Percentiles rank a stretch among this genome's conserved stretches.
phyloP scores from a whole-genome alignment of 2,888 invertebrate genomes.

The Drosophila borealis region DNA sequence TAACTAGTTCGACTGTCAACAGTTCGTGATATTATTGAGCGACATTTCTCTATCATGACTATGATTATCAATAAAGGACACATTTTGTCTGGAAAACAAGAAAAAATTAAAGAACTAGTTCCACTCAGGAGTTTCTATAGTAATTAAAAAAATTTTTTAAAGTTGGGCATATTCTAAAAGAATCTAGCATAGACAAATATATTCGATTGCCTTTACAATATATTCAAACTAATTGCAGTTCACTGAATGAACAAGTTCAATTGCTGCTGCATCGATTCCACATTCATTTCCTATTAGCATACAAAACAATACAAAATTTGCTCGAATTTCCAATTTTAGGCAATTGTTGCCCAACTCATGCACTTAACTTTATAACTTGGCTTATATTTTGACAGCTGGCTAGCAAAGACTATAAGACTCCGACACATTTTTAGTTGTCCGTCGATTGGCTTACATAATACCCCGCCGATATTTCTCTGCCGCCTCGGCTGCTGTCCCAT shows the following conservation, averaged over 20 bases:
- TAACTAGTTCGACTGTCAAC: too few relatives aligned
- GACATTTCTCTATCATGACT: too few relatives aligned
- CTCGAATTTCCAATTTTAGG: slow-evolving; percentile 26
- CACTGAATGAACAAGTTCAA: slow-evolving; percentile 13
- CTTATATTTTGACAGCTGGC: slow-evolving; percentile 59
- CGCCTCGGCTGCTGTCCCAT: slow-evolving; percentile 55
- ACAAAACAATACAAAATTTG: slow-evolving; percentile 4
- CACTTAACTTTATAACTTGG: slow-evolving; percentile 20
- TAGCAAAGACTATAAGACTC: slow-evolving; percentile 8
- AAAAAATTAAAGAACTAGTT: too few relatives aligned
- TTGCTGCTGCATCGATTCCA: slow-evolving; percentile 8
- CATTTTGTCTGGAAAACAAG: too few relatives aligned
- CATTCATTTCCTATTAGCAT: slow-evolving; percentile 28
- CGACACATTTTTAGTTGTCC: slow-evolving; percentile 43
- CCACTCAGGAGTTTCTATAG: not conserved
- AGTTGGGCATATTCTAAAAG: too few relatives aligned
- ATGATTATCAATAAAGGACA: too few relatives aligned
- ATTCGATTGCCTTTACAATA: too few relatives aligned
- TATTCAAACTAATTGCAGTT: not conserved
- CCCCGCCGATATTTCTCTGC: slow-evolving; percentile 43
- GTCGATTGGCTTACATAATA: slow-evolving; percentile 67
- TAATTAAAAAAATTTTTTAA: not conserved
- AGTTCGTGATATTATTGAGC: too few relatives aligned
- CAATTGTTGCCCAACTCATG: slow-evolving; percentile 40
- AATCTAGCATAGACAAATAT: too few relatives aligned